Percentiles rank a stretch among this genome's conserved stretches.
Evolutionary conservation across 2,113 vertebrate species (phyloP).

Genomic region (Ictalurus furcatus): DNA sequence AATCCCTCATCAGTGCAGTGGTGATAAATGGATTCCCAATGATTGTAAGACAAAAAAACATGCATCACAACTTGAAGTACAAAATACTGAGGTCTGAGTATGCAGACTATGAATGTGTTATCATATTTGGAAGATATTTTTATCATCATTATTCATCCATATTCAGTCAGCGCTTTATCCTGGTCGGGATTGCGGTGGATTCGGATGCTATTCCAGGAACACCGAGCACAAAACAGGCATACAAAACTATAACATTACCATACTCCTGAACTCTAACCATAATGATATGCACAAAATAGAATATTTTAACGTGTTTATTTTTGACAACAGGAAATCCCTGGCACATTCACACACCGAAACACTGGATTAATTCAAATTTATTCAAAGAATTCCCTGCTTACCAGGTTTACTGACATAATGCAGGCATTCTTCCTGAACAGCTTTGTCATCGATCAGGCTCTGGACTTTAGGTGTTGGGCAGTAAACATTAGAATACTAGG

Average conservation of each 20-base stretch:
- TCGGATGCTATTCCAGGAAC: background rate
- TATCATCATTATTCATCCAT: background rate
- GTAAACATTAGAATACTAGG: slow-evolving; percentile 96
- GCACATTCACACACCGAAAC: background rate
- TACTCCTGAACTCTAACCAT: background rate
- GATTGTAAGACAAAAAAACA: background rate
- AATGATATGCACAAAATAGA: background rate
- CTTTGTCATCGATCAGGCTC: slow-evolving; percentile 91
- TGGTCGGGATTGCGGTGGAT: background rate
- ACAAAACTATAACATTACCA: background rate
- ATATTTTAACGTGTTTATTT: background rate
- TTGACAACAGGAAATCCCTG: background rate
- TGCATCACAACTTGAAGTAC: background rate
- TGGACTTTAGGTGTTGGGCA: slow-evolving; percentile 95
- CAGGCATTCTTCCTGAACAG: slow-evolving; percentile 91
- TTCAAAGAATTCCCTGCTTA: slow-evolving; percentile 54
- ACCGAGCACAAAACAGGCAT: background rate
- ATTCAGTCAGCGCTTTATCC: background rate
- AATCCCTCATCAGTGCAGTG: background rate
- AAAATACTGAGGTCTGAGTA: background rate
- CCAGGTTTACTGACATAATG: slow-evolving; percentile 90
- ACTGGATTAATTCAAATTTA: background rate
- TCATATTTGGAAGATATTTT: background rate
- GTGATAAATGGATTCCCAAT: background rate
- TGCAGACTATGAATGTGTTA: background rate